Base-by-base conservation (phyloP, 2,888 invertebrate species). In the Arctia plantaginis region DNA sequence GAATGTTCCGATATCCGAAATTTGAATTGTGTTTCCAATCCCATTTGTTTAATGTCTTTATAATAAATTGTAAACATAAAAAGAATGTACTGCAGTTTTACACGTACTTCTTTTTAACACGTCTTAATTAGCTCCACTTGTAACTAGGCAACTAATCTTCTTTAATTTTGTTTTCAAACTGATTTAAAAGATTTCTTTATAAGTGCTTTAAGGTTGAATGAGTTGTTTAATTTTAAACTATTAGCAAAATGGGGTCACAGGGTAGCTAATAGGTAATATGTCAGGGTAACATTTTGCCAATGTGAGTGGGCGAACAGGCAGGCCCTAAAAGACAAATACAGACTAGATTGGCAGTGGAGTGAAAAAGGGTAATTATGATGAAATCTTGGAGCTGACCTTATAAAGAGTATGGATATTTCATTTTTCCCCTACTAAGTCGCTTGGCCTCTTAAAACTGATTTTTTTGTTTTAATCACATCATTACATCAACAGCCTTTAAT, bases 1-100 rank as follows among this genome's bases (percentile, higher is more conserved):
- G 78, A 80, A 75, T 77, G 77, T 79, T 79, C 75, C 75, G 83
- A 75, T 80, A 81, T 39, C 23, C 27, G 20, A 59, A 70, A 69
- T 71, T 72, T 70, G 39, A 73, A 76, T 76, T 70, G 70, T 73
- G 64, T 70, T 30, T 71, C 51, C 35, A 47, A n/a, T 41, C 30
- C 13, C 69, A 74, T 80, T 74, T 80, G 69, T 80, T 74, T 67
- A 66, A 30, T 41, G 51, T 30, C 13, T 69, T 70, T 70, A 62
- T 70, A 62, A n/a, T n/a, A 6, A 71, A 69, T 27, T n/a, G 41
- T n/a, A n/a, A n/a, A n/a, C n/a, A n/a, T n/a, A n/a, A n/a, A n/a
- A n/a, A n/a, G n/a, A n/a, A n/a, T n/a, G n/a, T n/a, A n/a, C n/a
- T n/a, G n/a, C n/a, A n/a, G n/a, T n/a, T n/a, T n/a, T n/a, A n/a